Base-by-base conservation (phyloP, 2,797 vertebrate genomes). In the Gymnoscopelus braueri region DNA sequence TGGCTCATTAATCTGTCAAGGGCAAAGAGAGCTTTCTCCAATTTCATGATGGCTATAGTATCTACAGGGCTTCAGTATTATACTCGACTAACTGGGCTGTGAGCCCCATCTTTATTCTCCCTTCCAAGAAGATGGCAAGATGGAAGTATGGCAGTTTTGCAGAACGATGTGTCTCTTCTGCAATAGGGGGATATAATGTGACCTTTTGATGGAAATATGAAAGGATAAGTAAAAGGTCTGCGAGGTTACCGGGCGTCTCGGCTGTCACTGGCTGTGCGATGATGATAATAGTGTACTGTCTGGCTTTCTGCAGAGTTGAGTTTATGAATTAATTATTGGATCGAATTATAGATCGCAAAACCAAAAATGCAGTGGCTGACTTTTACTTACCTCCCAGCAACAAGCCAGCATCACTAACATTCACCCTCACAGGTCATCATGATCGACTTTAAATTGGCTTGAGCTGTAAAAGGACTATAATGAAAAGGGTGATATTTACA, bases 211-310 rank as follows among this genome's bases (percentile, higher is more conserved):
- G 67, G 52, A 75, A 82, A 74, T 71, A 60, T 56, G 69, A 83
- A 76, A 75, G 68, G 55, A 77, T 57, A 71, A 82, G 58, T 82
- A 81, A 87, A 87, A 87, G 61, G 76, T 83, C 81, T 87, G 69
- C 0, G 4, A 39, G 67, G 68, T 79, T 61, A 84, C 79, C 63
- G 69, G 77, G 63, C 77, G 60, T 64, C 60, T 56, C 69, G 35
- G 2, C 39, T 44, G 39, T 44, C 39, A 10, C 0, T 7, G 39
- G 7, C 7, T 44, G 39, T 44, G 39, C 64, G 5, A 63, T 12
- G 23, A 8, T 44, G 49, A 57, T 2, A 50, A 77, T 72, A 65
- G 55, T 24, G 54, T 65, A 48, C 56, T 69, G 59, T 6, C 57
- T 51, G 50, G 12, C 12, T 9, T 61, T 23, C 44, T 23, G 10